phyloP scores from a whole-genome alignment of 2,888 invertebrate genomes.

The Parthenolecanium corni region DNA sequence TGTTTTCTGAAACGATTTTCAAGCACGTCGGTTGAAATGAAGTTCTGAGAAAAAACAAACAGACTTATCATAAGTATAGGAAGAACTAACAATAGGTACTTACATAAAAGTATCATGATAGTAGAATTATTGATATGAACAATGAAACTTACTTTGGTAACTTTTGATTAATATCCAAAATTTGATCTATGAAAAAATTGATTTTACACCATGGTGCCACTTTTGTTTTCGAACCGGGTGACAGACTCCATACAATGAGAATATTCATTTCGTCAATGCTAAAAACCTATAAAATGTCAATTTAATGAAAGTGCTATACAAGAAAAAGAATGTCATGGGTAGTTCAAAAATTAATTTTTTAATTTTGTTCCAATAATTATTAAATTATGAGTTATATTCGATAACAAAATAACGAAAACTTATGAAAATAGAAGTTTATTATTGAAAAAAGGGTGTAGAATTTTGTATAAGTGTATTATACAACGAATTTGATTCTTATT shows the following conservation, averaged over 20 bases:
- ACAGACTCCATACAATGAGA: conserved; percentile 16
- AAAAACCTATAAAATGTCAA: conserved; percentile 1
- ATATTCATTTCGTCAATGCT: conserved; percentile 7
- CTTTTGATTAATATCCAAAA: neutral
- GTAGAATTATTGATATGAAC: too few relatives aligned
- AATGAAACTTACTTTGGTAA: conserved; percentile 10
- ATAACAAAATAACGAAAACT: too few relatives aligned
- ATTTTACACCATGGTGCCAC: conserved; percentile 24
- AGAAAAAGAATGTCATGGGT: too few relatives aligned
- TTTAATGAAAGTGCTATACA: neutral
- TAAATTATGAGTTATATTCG: too few relatives aligned
- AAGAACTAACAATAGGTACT: neutral
- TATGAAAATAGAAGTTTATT: too few relatives aligned
- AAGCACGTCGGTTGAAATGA: neutral
- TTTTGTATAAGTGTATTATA: too few relatives aligned
- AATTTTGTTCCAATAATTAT: too few relatives aligned
- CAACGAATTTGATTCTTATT: too few relatives aligned
- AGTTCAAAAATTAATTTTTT: too few relatives aligned
- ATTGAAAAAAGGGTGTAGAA: too few relatives aligned
- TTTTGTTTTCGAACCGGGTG: neutral
- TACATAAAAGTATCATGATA: too few relatives aligned
- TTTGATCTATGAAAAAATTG: conserved; percentile 16
- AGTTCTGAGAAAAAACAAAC: neutral
- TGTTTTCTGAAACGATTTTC: conserved; percentile 6
- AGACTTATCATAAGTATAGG: neutral